phyloP scores from a whole-genome alignment of 1,140 invertebrate genomes.

The Drosophila grimshawi region DNA sequence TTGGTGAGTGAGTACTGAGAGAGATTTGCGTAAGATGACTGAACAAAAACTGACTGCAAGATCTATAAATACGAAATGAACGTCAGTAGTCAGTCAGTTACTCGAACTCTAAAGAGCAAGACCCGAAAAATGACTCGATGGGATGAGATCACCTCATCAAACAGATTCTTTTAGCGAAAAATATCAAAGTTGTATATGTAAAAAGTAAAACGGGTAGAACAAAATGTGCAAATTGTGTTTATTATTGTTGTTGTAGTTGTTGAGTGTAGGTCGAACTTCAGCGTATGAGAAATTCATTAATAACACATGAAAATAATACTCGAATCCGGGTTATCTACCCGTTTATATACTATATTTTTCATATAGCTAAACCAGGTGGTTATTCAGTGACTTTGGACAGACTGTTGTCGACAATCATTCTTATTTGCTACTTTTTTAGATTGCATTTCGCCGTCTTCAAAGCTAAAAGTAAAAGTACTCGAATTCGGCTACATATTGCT shows the following conservation, averaged over 20 bases:
- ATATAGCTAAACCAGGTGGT: too few relatives aligned
- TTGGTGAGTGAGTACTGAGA: not conserved
- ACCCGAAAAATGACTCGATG: constrained; percentile 27
- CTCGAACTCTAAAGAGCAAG: constrained; percentile 31
- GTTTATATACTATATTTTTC: too few relatives aligned
- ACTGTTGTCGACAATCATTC: too few relatives aligned
- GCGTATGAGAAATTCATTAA: constrained; percentile 10
- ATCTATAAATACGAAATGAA: constrained; percentile 52
- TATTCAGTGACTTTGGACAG: too few relatives aligned
- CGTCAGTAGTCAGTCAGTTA: constrained; percentile 13
- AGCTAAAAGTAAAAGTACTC: too few relatives aligned
- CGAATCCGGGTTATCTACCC: not conserved
- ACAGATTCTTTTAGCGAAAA: constrained; percentile 4
- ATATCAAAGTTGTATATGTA: constrained; percentile 3
- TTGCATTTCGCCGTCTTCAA: too few relatives aligned
- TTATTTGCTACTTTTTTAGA: too few relatives aligned
- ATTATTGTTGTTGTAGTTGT: too few relatives aligned
- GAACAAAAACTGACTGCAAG: constrained; percentile 7
- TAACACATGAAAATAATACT: not conserved
- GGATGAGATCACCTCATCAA: constrained; percentile 55
- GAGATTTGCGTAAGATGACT: not conserved
- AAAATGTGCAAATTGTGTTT: constrained; percentile 7
- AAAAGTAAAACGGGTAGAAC: constrained; percentile 17
- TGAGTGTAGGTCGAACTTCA: not conserved
- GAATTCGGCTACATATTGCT: too few relatives aligned